Evolutionary conservation across 2,797 vertebrate species (phyloP), one percentile per base, ranked within the genome.

Genomic region (Typhlichthys eigenmanni): DNA sequence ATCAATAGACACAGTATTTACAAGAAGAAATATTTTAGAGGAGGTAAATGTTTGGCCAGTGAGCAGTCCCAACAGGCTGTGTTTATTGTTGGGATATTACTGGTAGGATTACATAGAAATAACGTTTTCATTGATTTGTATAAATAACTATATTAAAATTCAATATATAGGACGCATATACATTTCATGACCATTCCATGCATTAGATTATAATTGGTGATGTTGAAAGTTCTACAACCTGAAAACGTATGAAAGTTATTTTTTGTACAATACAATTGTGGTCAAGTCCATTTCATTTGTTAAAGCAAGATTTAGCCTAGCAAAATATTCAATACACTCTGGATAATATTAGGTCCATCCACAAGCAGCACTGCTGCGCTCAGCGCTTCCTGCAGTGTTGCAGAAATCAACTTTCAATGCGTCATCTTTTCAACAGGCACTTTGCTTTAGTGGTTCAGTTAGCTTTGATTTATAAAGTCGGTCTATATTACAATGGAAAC

Each of bases 361-460:
- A 24, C 19, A 51, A 38, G 24, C 32, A 72, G 24, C 19, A 47
- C 1, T 19, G 24, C n/a, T 51, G 48, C 56, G 32, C 54, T 13
- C 3, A 34, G 38, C 8, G 47, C 47, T 32, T 49, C 66, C 64
- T 55, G 56, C 71, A 73, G 64, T 14, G 51, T 1, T 46, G 24
- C 13, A 61, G 64, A 55, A 61, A 60, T 62, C n/a, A 71, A 34
- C 47, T 8, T 48, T 55, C 17, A 53, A 50, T 1, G 2, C 17
- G 53, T 2, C 5, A 0, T 29, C 24, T 29, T 38, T 17, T 56
- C 0, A 1, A 58, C 66, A 63, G 68, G 61, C 43, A 52, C 66
- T 4, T 48, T 32, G 53, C 57, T 62, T 69, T 57, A 73, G 13
- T 55, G 68, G 68, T 57, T 81, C 79, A 68, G 70, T 29, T 58